phyloP scores from a whole-genome alignment of 1,140 invertebrate species.

The Pristionchus pacificus region DNA sequence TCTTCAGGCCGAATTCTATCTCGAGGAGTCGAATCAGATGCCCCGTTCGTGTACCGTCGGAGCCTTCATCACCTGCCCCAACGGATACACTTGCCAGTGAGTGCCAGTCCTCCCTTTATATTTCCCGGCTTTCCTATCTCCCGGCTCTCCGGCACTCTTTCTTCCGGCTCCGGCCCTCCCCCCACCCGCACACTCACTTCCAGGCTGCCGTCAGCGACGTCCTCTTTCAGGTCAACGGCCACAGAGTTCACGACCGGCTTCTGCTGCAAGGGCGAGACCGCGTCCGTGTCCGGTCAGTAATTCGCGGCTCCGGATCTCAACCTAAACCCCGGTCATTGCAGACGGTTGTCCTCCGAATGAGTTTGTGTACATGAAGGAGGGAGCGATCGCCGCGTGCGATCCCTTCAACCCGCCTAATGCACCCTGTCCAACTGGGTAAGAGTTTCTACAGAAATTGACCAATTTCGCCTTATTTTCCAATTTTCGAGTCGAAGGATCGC shows the following conservation, averaged over 20 bases:
- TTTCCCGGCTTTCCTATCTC: no score
- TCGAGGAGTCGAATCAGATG: constrained; percentile 53
- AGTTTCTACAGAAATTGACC: no score
- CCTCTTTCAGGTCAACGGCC: constrained; percentile 35
- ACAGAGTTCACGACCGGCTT: constrained; percentile 52
- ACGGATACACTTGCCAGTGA: constrained; percentile 52
- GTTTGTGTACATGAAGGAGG: constrained; percentile 56
- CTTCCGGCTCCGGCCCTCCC: no score
- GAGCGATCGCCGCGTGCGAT: constrained; percentile 55
- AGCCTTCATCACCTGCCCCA: constrained; percentile 56
- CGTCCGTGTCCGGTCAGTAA: constrained; percentile 39
- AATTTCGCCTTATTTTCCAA: no score
- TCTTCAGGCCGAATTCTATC: constrained; percentile 46
- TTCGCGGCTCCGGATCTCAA: neutral
- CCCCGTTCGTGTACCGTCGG: constrained; percentile 52
- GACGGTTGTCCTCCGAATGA: constrained; percentile 56
- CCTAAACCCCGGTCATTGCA: constrained; percentile 3
- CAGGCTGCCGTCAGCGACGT: constrained; percentile 11
- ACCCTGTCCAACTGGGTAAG: constrained; percentile 50
- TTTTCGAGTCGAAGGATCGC: no score
- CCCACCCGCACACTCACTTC: constrained; percentile 54
- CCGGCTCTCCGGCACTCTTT: no score
- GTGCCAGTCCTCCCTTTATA: no score
- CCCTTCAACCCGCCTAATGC: constrained; percentile 57
- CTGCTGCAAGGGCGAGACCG: constrained; percentile 54